Conservation (phyloP, 1,140 invertebrate genomes). For the Leptinotarsa texana region DNA sequence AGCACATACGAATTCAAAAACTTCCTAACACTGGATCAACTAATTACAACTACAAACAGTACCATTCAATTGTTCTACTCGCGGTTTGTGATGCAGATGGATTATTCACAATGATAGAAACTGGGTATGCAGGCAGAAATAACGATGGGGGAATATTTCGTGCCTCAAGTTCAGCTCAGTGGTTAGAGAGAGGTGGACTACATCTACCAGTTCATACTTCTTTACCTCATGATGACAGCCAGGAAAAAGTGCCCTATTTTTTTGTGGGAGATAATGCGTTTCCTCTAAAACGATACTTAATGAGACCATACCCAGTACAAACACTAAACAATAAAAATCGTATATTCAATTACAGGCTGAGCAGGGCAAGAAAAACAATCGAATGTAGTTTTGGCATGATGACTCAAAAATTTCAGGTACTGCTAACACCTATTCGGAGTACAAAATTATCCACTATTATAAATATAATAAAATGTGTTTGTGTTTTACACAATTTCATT, state of each 20-base stretch:
- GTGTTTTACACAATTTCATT: background rate
- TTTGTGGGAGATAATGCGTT: conserved; percentile 27
- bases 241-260: conserved; percentile 23
- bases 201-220: background rate
- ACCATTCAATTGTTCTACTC: background rate
- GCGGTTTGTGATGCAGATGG: background rate
- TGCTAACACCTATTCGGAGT: background rate
- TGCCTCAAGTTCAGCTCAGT: conserved; percentile 11
- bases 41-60: background rate
- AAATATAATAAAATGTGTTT: background rate
- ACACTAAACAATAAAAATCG: background rate
- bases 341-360: background rate
- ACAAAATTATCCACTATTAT: background rate
- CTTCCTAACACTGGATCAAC: background rate
- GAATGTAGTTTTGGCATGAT: background rate
- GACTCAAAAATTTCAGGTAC: background rate
- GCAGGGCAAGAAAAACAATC: background rate
- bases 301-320: background rate
- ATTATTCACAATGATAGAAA: background rate
- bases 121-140: background rate
- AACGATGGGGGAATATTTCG: conserved; percentile 19
- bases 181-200: conserved; percentile 23
- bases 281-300: background rate
- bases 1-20: background rate
- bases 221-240: conserved; percentile 15